Evolutionary conservation across 2,797 vertebrate genomes (phyloP), one percentile per base, ranked within the genome.

Genomic region (Argya squamiceps): DNA sequence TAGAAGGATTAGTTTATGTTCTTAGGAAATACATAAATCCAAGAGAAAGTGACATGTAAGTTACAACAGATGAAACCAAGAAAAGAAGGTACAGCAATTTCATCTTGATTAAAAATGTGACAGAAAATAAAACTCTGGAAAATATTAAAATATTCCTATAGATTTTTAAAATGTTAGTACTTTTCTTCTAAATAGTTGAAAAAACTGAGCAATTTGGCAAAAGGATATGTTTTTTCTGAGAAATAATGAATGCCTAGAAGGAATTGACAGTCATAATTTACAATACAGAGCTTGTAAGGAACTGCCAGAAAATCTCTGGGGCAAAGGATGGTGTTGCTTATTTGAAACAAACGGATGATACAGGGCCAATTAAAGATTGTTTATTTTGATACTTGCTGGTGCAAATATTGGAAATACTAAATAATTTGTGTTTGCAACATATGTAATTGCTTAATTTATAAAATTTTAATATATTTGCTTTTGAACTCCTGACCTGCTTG

Each of bases 241-340:
- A 88, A 70, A 77, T 93, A 88, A 82, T 84, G 67, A 87, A 88
- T 70, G 62, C 82, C 60, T 96, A 95, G 87, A 80, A 96, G 89
- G 69, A 94, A 85, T 36, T 92, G 78, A 85, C 71, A 92, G 30
- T 63, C 2, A 2, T 90, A 84, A 93, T 83, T 89, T 92, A 70
- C 49, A 91, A 62, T 74, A 53, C 37, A 67, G 44, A 73, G 49
- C 37, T 88, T 85, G 44, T 59, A 77, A 80, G 49, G 76, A 88
- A 44, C 60, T 93, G 71, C 81, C 77, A 95, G 89, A 95, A 97
- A 83, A 85, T 83, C 84, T 92, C 81, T 49, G 58, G 34, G 79
- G 73, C 60, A 89, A 92, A 89, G 41, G 41, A 83, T 77, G 52
- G 64, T 74, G n/a, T 87, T 91, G 50, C 32, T 56, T 91, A 32